phyloP scores from a whole-genome alignment of 2,888 invertebrate species.

The Atrina japonica region DNA sequence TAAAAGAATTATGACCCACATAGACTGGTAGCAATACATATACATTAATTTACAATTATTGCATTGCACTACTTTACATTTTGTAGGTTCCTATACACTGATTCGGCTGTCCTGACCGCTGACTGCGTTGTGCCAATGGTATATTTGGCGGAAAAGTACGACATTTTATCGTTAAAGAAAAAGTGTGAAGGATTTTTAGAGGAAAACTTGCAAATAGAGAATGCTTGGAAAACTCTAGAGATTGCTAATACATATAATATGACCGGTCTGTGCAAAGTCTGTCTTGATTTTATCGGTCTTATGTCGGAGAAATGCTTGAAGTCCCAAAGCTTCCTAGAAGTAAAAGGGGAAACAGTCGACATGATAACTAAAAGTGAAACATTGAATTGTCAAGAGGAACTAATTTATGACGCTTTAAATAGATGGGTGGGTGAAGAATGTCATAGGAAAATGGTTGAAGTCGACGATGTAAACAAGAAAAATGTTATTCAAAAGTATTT shows the following conservation, averaged over 20 bases:
- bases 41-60: no score
- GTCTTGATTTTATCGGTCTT: background rate
- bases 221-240: slow-evolving; percentile 1
- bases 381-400: slow-evolving; percentile 1
- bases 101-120: background rate
- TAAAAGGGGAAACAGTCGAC: background rate
- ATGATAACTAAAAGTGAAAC: slow-evolving; percentile 5
- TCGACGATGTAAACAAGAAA: slow-evolving; percentile 5
- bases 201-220: background rate
- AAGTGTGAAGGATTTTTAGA: slow-evolving; percentile 13
- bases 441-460: background rate
- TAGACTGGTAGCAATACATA: no score
- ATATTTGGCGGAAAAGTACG: slow-evolving; percentile 10
- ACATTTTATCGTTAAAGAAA: background rate
- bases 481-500: no score
- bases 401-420: background rate
- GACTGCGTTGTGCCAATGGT: background rate
- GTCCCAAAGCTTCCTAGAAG: background rate
- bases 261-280: background rate
- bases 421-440: slow-evolving; percentile 3
- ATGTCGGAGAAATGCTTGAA: background rate
- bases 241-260: slow-evolving; percentile 4
- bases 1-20: no score
- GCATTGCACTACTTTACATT: no score
- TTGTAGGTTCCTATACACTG: slow-evolving; percentile 17